A percentile compares a stretch with the other conserved stretches of the same genome.
phyloP scores from a whole-genome alignment of 2,888 invertebrate species.

The Harpalus rufipes region DNA sequence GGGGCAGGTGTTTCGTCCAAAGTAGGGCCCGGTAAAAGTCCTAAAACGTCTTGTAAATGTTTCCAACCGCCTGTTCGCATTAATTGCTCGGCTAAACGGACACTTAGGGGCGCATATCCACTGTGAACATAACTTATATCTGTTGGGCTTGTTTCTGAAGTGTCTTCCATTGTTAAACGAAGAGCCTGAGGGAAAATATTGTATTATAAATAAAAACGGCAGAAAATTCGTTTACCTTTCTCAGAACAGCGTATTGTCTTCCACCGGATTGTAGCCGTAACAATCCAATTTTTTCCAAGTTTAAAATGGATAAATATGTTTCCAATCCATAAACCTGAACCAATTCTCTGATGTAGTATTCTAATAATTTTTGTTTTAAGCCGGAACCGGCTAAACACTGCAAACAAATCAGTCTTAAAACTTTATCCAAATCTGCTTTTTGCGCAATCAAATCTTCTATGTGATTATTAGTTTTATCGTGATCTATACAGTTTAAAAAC shows the following conservation, averaged over 20 bases:
- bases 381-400: conserved; percentile 96
- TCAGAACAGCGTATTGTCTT: conserved; percentile 86
- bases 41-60: conserved; percentile 90
- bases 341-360: conserved; percentile 81
- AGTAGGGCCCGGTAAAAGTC: conserved; percentile 89
- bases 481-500: conserved; percentile 93
- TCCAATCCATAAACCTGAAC: conserved; percentile 89
- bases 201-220: conserved; percentile 42
- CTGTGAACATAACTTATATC: conserved; percentile 96
- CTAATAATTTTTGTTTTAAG: conserved; percentile 91
- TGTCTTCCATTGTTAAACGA: conserved; percentile 92
- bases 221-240: conserved; percentile 80
- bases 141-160: conserved; percentile 88
- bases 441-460: conserved; percentile 96
- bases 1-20: conserved; percentile 82
- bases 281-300: conserved; percentile 92
- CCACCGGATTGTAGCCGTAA: conserved; percentile 86
- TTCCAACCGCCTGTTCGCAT: conserved; percentile 88
- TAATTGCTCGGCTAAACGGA: conserved; percentile 90
- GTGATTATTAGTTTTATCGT: conserved; percentile 91
- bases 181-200: conserved; percentile 80
- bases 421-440: conserved; percentile 88
- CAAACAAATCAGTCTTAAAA: conserved; percentile 93
- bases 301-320: conserved; percentile 88
- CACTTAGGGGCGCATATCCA: conserved; percentile 95